phyloP scores from a whole-genome alignment of 1,140 invertebrate genomes.

The Lepidurus arcticus region DNA sequence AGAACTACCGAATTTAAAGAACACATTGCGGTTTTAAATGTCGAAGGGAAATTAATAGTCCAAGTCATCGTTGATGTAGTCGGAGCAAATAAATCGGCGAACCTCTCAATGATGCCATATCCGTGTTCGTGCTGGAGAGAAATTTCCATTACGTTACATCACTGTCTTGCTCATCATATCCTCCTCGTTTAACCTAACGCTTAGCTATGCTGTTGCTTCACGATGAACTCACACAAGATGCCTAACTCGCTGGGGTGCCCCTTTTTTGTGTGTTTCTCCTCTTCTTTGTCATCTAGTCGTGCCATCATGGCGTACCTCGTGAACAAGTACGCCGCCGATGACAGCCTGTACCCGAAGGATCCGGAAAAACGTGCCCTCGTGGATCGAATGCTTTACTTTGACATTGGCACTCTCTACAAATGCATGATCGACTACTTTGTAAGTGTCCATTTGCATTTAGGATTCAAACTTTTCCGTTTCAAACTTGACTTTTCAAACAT shows the following conservation, averaged over 20 bases:
- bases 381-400: conserved; percentile 45
- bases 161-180: not conserved
- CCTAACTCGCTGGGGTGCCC: not conserved
- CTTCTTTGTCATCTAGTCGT: conserved; percentile 40
- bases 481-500: not conserved
- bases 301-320: conserved; percentile 45
- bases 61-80: too few species aligned
- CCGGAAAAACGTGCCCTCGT: conserved; percentile 43
- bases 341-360: conserved; percentile 40
- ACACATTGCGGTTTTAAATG: too few species aligned
- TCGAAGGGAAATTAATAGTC: too few species aligned
- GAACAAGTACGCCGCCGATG: conserved; percentile 43
- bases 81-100: too few species aligned
- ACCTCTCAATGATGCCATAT: too few species aligned
- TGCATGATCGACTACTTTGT: conserved; percentile 43
- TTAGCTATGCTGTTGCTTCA: not conserved
- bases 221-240: conserved; percentile 12
- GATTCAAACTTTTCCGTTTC: not conserved
- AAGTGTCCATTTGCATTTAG: conserved; percentile 33
- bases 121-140: not conserved
- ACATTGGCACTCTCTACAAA: conserved; percentile 44
- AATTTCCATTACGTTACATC: conserved; percentile 11
- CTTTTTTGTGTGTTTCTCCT: conserved; percentile 24
- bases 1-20: too few species aligned
- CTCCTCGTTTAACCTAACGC: not conserved